A percentile compares a stretch with the other conserved stretches of the same genome.
Evolutionary conservation across 2,113 vertebrate genomes (phyloP).

Genomic region (Zosterops borbonicus): DNA sequence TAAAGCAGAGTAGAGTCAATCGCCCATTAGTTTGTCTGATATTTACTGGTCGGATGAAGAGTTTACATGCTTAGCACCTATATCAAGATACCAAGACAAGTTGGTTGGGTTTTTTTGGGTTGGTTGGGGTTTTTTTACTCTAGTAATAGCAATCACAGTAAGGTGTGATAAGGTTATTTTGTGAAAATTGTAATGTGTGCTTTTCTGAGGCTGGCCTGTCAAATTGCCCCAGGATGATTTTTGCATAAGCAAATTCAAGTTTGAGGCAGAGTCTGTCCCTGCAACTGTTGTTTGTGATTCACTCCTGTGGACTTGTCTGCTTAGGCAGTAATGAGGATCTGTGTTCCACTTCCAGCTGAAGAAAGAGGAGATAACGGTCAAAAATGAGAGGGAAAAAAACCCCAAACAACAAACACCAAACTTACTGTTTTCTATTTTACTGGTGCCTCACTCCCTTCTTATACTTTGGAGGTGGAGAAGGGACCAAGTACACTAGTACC

Average conservation of each 20-base stretch:
- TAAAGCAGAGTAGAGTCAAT: neutral
- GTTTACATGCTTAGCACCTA: neutral
- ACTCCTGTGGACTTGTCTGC: neutral
- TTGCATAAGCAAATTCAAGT: neutral
- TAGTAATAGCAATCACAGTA: neutral
- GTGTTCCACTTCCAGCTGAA: neutral
- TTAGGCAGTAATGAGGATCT: neutral
- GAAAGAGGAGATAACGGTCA: neutral
- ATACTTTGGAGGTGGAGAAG: neutral
- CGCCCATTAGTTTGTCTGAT: neutral
- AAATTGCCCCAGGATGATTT: neutral
- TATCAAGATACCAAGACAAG: neutral
- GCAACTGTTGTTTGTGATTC: accelerated
- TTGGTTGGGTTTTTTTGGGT: too few relatives aligned
- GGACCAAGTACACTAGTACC: neutral
- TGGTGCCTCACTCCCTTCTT: neutral
- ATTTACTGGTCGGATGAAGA: neutral
- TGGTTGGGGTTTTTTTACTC: neutral
- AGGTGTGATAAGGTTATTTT: neutral
- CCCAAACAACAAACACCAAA: too few relatives aligned
- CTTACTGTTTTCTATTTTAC: neutral
- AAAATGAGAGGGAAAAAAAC: neutral
- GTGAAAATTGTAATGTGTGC: neutral
- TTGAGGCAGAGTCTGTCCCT: neutral
- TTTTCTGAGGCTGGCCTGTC: neutral